A percentile compares a stretch with the other conserved stretches of the same genome.
Conservation (phyloP, 2,113 vertebrate species). For the Leptocoma aspasia region DNA sequence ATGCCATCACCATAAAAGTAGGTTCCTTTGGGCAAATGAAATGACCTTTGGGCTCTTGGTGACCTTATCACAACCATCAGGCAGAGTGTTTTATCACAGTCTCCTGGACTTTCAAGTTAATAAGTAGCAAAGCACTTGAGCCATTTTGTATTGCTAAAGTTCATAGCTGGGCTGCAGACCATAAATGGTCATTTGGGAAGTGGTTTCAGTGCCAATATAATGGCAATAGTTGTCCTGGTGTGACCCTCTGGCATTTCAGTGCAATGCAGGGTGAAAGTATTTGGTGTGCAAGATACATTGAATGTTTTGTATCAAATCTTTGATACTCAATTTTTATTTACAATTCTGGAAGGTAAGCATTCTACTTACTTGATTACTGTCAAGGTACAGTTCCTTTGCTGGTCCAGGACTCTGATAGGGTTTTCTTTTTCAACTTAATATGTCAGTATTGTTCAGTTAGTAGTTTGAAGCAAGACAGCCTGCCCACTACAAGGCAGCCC, state of each 20-base stretch:
- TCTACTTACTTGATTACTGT: background rate
- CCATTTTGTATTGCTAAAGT: background rate
- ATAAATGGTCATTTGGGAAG: background rate
- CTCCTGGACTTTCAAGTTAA: conserved; percentile 18
- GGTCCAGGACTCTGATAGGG: background rate
- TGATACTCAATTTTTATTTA: background rate
- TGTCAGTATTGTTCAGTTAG: background rate
- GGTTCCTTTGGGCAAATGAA: background rate
- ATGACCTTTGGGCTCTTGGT: background rate
- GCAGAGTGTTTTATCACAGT: background rate
- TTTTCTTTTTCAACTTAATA: background rate
- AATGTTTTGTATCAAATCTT: background rate
- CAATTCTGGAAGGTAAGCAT: background rate
- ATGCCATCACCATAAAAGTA: conserved; percentile 66
- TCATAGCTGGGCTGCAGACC: background rate
- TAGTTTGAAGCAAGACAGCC: background rate
- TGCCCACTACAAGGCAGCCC: background rate
- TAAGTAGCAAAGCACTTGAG: background rate
- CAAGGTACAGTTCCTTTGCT: background rate
- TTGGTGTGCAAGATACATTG: fast-evolving
- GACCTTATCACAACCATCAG: background rate
- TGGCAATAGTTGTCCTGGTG: background rate
- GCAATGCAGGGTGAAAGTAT: background rate
- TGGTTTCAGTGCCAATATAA: background rate
- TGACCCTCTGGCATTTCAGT: background rate